Evolutionary conservation across 53 echinoderm and acorn worm genomes (phyloP), one percentile per base, ranked within the genome.

Genomic region (Temnopleurus reevesii): DNA sequence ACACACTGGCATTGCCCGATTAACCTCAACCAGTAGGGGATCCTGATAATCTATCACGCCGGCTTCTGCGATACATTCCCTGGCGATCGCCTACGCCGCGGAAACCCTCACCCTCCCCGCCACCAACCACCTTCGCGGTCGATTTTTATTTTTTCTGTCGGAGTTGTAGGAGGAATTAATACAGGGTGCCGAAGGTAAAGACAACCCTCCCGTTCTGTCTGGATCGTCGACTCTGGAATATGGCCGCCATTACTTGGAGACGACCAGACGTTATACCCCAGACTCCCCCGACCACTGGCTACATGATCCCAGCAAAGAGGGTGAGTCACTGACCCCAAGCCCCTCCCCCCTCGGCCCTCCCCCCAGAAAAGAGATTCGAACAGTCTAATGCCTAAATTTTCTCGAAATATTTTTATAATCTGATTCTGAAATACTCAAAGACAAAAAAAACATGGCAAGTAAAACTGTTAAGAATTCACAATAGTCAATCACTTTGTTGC

Each of bases 181-280:
- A 66, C 88, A 87, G 88, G 88, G 88, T 87, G 88, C 88, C 88
- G 25, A 87, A 87, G 53, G 34, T 71, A 18, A 87, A 87, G 71
- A 46, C 88, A 30, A 49, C 88, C 88, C 88, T 66, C 88, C 65
- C 65, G 4, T 87, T 66, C 21, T 87, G 66, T 35, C 65, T 87
- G 65, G 88, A 87, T 47, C 65, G 88, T 66, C 53, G 88, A 44
- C 51, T 87, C 66, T 87, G 88, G 88, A 87, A 87, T 87, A 87
- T 87, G 88, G 88, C 88, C 49, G 71, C 88, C 19, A 87, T 87
- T 45, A 35, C 47, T 49, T 87, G 88, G 88, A 45, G 88, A 34
- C 29, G 88, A 47, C 88, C 88, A 64, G 88, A 87, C 88, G 88
- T 87, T 71, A 71, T 87, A 47, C 88, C 88, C 88, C 88, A 87